Evolutionary conservation across 2,113 vertebrate species (phyloP).

Genomic region (Dasyurus viverrinus): DNA sequence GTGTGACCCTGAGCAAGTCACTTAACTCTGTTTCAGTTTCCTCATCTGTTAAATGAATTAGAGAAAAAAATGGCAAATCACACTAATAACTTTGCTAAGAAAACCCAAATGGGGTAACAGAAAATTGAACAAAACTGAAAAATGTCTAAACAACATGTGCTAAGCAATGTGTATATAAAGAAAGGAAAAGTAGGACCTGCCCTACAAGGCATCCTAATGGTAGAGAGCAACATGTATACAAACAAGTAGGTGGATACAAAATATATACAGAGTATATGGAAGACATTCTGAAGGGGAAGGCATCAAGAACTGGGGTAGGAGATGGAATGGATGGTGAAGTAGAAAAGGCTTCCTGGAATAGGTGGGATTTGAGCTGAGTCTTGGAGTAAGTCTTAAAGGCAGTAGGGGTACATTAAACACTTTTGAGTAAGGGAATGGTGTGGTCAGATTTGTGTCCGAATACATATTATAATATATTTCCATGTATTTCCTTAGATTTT

Average conservation of each 20-base stretch:
- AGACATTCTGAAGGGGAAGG: neutral
- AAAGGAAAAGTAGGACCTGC: neutral
- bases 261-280: neutral
- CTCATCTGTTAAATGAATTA: neutral
- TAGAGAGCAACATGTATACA: neutral
- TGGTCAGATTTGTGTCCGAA: neutral
- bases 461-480: neutral
- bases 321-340: neutral
- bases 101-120: neutral
- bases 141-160: neutral
- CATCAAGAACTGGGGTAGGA: neutral
- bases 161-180: neutral
- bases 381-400: neutral
- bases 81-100: neutral
- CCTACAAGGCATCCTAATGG: neutral
- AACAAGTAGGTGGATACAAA: neutral
- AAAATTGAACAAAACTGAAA: neutral
- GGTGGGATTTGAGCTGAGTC: neutral
- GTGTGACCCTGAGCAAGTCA: neutral
- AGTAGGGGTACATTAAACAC: neutral
- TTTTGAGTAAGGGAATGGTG: neutral
- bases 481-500: neutral
- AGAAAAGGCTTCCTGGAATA: neutral
- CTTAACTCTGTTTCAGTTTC: neutral
- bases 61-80: neutral